Evolutionary conservation across 2,888 invertebrate genomes (phyloP), one percentile per base, ranked within the genome.

Genomic region (Drosophila niveifrons): DNA sequence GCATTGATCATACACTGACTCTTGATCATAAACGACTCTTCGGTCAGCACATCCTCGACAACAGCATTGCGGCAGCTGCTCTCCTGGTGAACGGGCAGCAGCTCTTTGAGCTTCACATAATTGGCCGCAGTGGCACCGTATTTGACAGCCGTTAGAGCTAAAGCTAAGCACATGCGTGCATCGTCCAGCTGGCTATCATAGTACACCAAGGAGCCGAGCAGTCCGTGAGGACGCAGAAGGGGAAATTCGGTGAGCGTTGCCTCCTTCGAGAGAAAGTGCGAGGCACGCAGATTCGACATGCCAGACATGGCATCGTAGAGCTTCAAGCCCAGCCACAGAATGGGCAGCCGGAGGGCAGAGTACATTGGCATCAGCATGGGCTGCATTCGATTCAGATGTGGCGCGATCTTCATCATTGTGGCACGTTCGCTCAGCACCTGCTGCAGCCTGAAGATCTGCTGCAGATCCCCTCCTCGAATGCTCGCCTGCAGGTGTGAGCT

Each of bases 161-260:
- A 95, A 0, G 98, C 96, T 72, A 99, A 93, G 92, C 98, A 98
- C 99, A 99, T 99, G 72, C 99, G 95, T 0, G 99, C 98, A 93
- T 99, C 99, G 92, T 99, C 99, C 93, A 99, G 98, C 91, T 99
- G 99, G 23, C 98, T 99, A 92, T 99, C 99, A 92, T 99, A 99
- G 93, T 99, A 99, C 11, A 99, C 98, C 78, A 99, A 96, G 11
- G 99, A 99, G 47, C 99, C 99, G 80, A 96, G 96, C 7, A 99
- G 93, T 88, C 96, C 96, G 87, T 99, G 98, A 39, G 96, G 97
- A 87, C 98, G 97, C 79, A 99, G 93, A 98, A 99, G 98, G 0
- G 99, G 99, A 91, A 99, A 99, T 64, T 97, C 93, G 93, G 99
- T 99, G 57, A 99, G 93, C 0, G 99, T 98, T 90, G 96, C 96